These are phyloP conservation scores for Pectinophora gossypiella DNA, from an alignment of 1,140 invertebrate species.

Conservation along the genomic window DNA sequence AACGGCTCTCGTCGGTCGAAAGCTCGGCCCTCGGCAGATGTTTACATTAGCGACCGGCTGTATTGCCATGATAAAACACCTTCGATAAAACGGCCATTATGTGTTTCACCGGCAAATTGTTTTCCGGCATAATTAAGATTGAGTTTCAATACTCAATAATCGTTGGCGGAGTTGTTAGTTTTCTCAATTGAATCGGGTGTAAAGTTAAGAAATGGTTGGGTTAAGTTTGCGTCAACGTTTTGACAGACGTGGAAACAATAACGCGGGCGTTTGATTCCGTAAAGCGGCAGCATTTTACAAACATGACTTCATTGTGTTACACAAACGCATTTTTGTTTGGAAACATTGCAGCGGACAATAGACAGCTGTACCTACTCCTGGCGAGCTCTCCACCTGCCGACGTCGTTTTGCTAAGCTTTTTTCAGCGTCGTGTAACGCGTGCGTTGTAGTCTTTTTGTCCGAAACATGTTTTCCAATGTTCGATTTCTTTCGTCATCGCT, in stretches of 20 bases:
- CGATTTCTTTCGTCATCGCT: too few species aligned
- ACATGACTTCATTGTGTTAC: constrained; percentile 13
- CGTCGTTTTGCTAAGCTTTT: neutral
- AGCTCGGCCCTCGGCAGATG: constrained; percentile 29
- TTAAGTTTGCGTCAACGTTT: constrained; percentile 31
- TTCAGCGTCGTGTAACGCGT: neutral
- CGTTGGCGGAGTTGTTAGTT: constrained; percentile 19
- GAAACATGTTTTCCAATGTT: too few species aligned
- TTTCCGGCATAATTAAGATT: constrained; percentile 59
- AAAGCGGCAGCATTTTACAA: constrained; percentile 9
- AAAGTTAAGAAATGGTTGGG: constrained; percentile 41
- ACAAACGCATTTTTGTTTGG: constrained; percentile 7
- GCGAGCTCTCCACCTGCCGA: neutral
- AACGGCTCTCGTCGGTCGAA: constrained; percentile 9
- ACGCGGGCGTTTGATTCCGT: constrained; percentile 14
- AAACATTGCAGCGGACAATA: constrained; percentile 8
- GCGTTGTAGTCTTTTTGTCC: too few species aligned
- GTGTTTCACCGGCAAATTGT: constrained; percentile 40
- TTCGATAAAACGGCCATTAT: constrained; percentile 33
- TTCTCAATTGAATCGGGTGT: constrained; percentile 30
- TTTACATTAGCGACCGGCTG: constrained; percentile 31
- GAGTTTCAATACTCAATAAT: constrained; percentile 54
- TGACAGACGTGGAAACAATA: constrained; percentile 42
- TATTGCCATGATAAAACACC: constrained; percentile 42
- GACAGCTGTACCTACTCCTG: neutral